Percentiles rank a stretch among this genome's conserved stretches.
Evolutionary conservation across 2,888 invertebrate species (phyloP).

Genomic region (Drosophila acutilabella): DNA sequence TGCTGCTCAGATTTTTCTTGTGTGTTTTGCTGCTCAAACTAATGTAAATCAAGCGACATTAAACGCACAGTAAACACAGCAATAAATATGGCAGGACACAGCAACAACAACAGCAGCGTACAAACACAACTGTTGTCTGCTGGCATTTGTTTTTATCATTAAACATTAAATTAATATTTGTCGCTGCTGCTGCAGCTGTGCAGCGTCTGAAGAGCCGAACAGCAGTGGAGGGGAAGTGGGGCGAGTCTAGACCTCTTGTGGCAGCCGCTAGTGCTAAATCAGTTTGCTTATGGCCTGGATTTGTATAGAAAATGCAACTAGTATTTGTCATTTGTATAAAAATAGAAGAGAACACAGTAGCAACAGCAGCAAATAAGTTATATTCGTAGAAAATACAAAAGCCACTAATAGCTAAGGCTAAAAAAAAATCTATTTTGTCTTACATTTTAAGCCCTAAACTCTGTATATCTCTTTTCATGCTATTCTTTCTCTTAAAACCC

Average conservation of each 20-base stretch:
- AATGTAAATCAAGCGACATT: constrained; percentile 78
- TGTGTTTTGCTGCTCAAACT: constrained; percentile 48
- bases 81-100: constrained; percentile 57
- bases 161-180: constrained; percentile 60
- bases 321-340: background rate
- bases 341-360: too few species aligned
- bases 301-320: constrained; percentile 15
- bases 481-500: too few species aligned
- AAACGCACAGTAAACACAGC: constrained; percentile 67
- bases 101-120: constrained; percentile 33
- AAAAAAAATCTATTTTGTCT: too few species aligned
- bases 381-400: too few species aligned
- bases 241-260: background rate
- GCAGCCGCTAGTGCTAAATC: constrained; percentile 27
- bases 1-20: constrained; percentile 11
- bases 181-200: constrained; percentile 54
- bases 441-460: too few species aligned
- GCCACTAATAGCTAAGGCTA: too few species aligned
- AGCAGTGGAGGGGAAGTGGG: background rate
- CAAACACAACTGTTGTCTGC: constrained; percentile 9
- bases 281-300: constrained; percentile 26
- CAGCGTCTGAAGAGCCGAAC: background rate
- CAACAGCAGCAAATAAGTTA: too few species aligned
- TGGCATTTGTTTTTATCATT: constrained; percentile 24
- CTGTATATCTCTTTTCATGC: too few species aligned